Evolutionary conservation across 1,140 invertebrate genomes (phyloP).

Genomic region (Formica exsecta): DNA sequence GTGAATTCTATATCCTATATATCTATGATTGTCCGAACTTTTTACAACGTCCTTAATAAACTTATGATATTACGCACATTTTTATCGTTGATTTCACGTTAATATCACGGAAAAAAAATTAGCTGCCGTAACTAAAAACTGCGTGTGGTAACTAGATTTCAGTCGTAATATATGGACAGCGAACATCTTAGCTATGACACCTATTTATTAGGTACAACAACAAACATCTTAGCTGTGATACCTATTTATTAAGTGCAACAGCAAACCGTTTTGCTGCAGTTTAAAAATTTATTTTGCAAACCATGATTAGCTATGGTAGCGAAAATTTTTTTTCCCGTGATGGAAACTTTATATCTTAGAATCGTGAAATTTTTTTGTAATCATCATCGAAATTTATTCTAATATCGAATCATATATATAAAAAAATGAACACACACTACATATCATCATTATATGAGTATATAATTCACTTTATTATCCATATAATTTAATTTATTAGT

Average conservation of each 20-base stretch:
- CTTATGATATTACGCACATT: slow-evolving; percentile 8
- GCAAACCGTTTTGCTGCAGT: too few species aligned
- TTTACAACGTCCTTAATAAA: slow-evolving; percentile 42
- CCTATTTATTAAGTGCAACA: too few species aligned
- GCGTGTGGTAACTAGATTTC: too few species aligned
- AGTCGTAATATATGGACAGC: too few species aligned
- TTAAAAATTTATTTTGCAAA: too few species aligned
- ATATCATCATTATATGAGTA: not conserved
- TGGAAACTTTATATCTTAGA: not conserved
- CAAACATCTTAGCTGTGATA: too few species aligned
- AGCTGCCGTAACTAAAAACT: too few species aligned
- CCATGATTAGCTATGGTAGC: too few species aligned
- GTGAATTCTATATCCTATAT: not conserved
- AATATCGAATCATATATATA: slow-evolving; percentile 6
- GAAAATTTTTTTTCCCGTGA: too few species aligned
- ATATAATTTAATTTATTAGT: slow-evolving; percentile 15
- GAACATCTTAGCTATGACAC: too few species aligned
- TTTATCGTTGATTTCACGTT: slow-evolving; percentile 21
- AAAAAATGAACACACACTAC: not conserved
- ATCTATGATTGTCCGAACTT: slow-evolving; percentile 18
- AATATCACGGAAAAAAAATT: not conserved
- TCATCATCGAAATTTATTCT: not conserved
- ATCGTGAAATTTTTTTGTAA: slow-evolving; percentile 27
- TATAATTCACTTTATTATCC: not conserved
- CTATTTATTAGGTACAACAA: too few species aligned